These are phyloP conservation scores for Reinhardtius hippoglossoides DNA, from an alignment of 2,113 vertebrate genomes.

Conservation along the genomic window DNA sequence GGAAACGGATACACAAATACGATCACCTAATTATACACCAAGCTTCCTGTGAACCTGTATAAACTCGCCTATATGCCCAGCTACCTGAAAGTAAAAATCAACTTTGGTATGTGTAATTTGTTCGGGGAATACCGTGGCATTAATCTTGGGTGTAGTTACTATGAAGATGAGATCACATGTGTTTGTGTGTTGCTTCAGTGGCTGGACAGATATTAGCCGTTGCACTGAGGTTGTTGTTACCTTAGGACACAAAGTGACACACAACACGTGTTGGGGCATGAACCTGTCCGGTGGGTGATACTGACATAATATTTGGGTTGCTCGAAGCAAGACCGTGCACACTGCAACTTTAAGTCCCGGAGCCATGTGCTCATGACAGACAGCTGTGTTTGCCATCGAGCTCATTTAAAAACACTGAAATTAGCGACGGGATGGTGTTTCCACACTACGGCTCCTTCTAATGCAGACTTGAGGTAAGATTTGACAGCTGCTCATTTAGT, in stretches of 20 bases:
- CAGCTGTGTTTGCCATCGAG: conserved; percentile 41
- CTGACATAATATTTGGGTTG: neutral
- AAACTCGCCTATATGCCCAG: neutral
- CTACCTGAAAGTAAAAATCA: neutral
- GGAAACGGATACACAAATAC: too few relatives aligned
- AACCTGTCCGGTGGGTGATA: neutral
- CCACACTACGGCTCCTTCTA: neutral
- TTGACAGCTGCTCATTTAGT: neutral
- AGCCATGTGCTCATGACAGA: neutral
- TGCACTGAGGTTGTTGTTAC: too few relatives aligned
- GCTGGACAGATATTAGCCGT: neutral
- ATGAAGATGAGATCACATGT: neutral
- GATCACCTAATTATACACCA: neutral
- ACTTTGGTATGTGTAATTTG: neutral
- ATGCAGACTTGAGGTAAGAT: neutral
- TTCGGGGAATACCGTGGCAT: neutral
- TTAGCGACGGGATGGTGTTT: conserved; percentile 36
- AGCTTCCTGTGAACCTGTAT: neutral
- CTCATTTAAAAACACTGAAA: conserved; percentile 51
- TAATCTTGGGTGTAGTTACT: conserved; percentile 5
- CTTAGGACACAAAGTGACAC: neutral
- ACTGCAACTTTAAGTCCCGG: conserved; percentile 35
- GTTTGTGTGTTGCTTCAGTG: neutral
- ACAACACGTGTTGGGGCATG: neutral
- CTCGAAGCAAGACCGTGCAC: neutral